These are phyloP conservation scores for Probosciger aterrimus DNA, from an alignment of 2,113 vertebrate species.

Conservation along the genomic window DNA sequence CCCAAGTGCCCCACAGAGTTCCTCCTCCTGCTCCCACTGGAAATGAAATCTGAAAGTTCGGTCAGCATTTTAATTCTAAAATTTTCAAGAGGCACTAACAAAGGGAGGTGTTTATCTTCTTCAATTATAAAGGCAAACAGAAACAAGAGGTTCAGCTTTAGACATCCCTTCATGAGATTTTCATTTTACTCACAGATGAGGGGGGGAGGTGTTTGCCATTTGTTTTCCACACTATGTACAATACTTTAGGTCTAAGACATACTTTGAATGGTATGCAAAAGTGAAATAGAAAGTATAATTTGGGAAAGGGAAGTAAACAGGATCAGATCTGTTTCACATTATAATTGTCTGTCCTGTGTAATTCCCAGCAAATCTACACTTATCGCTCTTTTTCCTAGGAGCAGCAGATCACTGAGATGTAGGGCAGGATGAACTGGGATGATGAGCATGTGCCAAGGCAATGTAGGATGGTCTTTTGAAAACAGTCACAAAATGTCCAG, in stretches of 20 bases:
- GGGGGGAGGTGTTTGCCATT: not conserved
- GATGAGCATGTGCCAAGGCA: not conserved
- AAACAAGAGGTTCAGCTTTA: not conserved
- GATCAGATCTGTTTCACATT: not conserved
- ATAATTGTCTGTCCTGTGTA: not conserved
- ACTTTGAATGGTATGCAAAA: not conserved
- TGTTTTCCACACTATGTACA: not conserved
- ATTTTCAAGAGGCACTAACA: not conserved
- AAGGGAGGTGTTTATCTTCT: not conserved
- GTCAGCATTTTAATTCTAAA: not conserved
- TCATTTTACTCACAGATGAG: not conserved
- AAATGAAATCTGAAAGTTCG: not conserved
- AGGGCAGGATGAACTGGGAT: rapidly evolving
- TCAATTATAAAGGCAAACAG: not conserved
- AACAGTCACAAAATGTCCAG: not conserved
- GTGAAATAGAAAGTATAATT: not conserved
- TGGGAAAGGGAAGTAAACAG: not conserved
- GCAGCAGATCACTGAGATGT: not conserved
- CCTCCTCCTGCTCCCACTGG: not conserved
- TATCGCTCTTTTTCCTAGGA: not conserved
- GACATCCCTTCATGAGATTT: not conserved
- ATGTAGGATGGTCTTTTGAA: not conserved
- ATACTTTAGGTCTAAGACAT: not conserved
- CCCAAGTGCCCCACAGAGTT: not conserved
- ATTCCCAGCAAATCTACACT: not conserved